Evolutionary conservation across 2,797 vertebrate species (phyloP), one percentile per base, ranked within the genome.

Genomic region (Tenualosa thibaudeaui): DNA sequence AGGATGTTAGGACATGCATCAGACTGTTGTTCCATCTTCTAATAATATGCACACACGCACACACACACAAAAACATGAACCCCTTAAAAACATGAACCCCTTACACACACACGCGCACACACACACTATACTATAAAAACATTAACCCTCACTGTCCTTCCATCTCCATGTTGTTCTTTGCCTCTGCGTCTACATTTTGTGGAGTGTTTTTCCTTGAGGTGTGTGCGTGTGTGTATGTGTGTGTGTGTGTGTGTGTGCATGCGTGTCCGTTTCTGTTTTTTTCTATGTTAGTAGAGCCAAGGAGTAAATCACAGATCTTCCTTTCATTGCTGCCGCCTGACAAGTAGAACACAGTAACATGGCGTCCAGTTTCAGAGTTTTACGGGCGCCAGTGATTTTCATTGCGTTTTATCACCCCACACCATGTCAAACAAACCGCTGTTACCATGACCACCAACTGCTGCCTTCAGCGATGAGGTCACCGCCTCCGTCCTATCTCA

Each of bases 361-460:
- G 31, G 65, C 31, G 31, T 71, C 65, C 83, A 26, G 83, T 84
- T 83, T 83, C 86, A 87, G 71, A 68, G 84, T 81, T 82, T 82
- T 60, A 84, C 86, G 87, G 87, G 60, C 84, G 84, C 83, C 84
- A 53, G 88, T 54, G 83, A 85, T 78, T 87, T 75, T 89, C 84
- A 82, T 89, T 86, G 84, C 84, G 68, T 83, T 86, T 89, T 87
- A 84, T n/a, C 71, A n/a, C 26, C 65, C 31, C 12, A 0, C n/a
- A n/a, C 26, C 65, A 71, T 71, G 65, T 71, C 65, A 71, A 71
- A 71, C 65, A 71, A 71, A 71, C 65, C 15, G 12, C 65, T 12
- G 65, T 71, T 40, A 15, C 65, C 65, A 65, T 65, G 60, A 26
- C 65, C 65, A 40, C 26, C 65, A 71, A 71, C 65, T 68, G 24